Percentiles rank a stretch among this genome's conserved stretches.
Conservation (phyloP, 2,113 vertebrate genomes). For the Sceloporus tristichus region DNA sequence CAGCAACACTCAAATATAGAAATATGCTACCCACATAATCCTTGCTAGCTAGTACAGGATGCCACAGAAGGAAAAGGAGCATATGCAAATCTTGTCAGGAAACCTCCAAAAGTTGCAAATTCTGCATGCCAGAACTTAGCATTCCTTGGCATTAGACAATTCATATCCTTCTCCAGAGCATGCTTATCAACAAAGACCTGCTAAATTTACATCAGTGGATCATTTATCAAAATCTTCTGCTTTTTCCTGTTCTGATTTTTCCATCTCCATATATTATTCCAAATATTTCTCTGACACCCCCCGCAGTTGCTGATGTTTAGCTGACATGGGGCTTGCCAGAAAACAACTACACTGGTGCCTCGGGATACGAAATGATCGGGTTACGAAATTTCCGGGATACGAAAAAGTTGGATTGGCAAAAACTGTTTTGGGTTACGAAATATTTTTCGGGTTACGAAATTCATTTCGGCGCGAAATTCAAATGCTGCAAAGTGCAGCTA, state of each 20-base stretch:
- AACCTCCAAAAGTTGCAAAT: neutral
- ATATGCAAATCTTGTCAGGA: neutral
- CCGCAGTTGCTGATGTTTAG: neutral
- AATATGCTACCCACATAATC: neutral
- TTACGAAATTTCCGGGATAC: too few species aligned
- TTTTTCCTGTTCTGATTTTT: neutral
- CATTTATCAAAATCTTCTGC: neutral
- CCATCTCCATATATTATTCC: neutral
- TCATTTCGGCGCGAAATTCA: too few species aligned
- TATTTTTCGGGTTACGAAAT: too few species aligned
- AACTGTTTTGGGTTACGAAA: too few species aligned
- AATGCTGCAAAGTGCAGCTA: too few species aligned
- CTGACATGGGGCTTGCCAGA: neutral
- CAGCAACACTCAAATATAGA: conserved; percentile 25
- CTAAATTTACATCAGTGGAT: too few species aligned
- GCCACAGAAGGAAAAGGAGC: neutral
- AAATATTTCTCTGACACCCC: neutral
- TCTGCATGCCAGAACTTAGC: too few species aligned
- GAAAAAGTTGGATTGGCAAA: too few species aligned
- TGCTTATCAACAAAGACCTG: neutral
- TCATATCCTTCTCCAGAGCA: neutral
- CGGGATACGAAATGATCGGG: too few species aligned
- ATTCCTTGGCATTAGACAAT: neutral
- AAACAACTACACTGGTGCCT: too few species aligned
- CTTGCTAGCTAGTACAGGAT: neutral